Conservation (phyloP, 35 echinoderm and acorn worm species). For the Amphiura filiformis region DNA sequence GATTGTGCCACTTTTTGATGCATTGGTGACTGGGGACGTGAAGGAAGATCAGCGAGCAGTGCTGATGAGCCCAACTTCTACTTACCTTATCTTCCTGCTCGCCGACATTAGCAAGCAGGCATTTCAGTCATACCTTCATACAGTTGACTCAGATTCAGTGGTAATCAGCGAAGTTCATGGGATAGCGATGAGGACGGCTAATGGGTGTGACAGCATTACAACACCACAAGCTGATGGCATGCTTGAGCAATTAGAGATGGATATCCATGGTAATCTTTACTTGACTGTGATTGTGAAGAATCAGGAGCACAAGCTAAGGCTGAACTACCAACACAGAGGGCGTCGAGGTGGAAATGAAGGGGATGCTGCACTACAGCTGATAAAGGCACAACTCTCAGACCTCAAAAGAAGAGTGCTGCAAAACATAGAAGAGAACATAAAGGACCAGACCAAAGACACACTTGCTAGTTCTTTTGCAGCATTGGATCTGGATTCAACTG, state of each 20-base stretch:
- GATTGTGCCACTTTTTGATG: neutral
- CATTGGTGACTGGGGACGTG: neutral
- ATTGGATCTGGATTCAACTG: neutral
- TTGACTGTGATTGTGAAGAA: neutral
- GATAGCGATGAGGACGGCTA: neutral
- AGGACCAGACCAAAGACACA: neutral
- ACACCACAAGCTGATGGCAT: neutral
- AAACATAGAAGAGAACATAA: neutral
- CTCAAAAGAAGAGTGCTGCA: neutral
- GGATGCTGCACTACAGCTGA: neutral
- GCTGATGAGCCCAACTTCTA: neutral
- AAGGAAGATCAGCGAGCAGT: neutral
- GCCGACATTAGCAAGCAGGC: neutral
- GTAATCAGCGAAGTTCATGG: neutral
- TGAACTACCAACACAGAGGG: neutral
- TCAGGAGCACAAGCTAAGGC: neutral
- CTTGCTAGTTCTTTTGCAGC: neutral
- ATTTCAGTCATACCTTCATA: neutral
- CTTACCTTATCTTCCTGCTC: neutral
- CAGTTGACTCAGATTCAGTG: neutral
- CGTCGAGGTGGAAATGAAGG: neutral
- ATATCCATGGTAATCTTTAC: neutral
- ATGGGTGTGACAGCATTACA: neutral
- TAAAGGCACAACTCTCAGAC: neutral
- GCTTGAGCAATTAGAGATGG: neutral